Percentiles rank a stretch among this genome's conserved stretches.
phyloP scores from a whole-genome alignment of 2,797 vertebrate genomes.

The Oreortyx pictus region DNA sequence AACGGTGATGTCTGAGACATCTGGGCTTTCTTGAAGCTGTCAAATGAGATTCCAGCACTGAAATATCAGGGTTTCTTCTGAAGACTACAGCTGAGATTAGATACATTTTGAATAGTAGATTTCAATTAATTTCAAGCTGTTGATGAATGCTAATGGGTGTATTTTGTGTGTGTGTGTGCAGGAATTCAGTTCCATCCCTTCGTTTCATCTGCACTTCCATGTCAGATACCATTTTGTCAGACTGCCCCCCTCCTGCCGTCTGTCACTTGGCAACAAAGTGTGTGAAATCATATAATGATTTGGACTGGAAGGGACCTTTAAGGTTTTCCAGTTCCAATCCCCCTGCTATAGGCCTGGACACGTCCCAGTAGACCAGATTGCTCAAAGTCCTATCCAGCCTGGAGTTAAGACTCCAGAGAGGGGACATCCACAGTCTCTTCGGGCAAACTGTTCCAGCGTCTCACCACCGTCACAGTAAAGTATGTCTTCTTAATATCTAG shows the following conservation, averaged over 20 bases:
- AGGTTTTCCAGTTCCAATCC: no score
- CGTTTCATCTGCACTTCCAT: background rate
- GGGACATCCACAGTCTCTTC: no score
- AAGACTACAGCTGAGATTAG: background rate
- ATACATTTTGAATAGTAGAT: background rate
- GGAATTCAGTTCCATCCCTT: background rate
- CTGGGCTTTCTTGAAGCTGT: background rate
- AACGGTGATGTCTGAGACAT: background rate
- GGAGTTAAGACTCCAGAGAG: no score
- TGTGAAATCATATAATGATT: no score
- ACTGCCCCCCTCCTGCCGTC: background rate
- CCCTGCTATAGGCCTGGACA: no score
- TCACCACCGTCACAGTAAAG: no score
- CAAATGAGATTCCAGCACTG: background rate
- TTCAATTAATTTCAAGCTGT: background rate
- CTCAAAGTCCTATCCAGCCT: no score
- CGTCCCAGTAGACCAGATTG: no score
- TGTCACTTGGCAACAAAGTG: background rate
- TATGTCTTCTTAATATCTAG: no score
- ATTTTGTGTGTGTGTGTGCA: background rate
- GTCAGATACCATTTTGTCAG: background rate
- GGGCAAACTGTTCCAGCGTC: no score
- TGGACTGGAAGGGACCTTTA: no score
- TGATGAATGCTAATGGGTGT: background rate
- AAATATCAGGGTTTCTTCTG: background rate